Evolutionary conservation across 1,140 invertebrate genomes (phyloP), one percentile per base, ranked within the genome.

Genomic region (Elymnias hypermnestra): DNA sequence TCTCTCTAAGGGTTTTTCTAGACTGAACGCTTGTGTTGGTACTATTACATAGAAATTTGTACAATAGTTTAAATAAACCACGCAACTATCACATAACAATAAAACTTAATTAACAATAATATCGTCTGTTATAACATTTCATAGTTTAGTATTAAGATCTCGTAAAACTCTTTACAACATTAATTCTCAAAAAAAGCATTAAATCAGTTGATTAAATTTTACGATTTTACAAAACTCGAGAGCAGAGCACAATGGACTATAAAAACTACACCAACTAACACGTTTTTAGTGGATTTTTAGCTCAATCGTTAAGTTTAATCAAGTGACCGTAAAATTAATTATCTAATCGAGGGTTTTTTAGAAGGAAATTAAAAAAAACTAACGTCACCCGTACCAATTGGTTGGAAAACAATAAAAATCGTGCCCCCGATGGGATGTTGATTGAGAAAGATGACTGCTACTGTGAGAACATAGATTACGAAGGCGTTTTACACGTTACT

Each of bases 391-490:
- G 63, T 73, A 68, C 55, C 66, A 64, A 70, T 83, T 76, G 70
- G 72, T 68, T 63, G 40, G 70, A 77, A 83, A 83, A 81, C 75
- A 83, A 83, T 81, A 81, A 83, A 83, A 83, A 81, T 76, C 70
- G 63, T 77, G 41, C 67, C 63, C 52, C 67, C 63, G 61, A 76
- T 75, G 69, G 64, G 25, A 57, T 51, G 77, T 66, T 79, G 79
- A 83, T 83, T 82, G 79, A 82, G 73, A 83, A 79, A 77, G 77
- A 83, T 83, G 71, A 71, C 43, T 63, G 66, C 37, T 38, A 31
- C 65, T 81, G 75, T 83, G 79, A 76, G 79, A 83, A 79, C 66
- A 43, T 64, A 64, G 70, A 70, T 70, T 63, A 69, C 61, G 51
- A 33, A 60, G 59, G 58, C 45, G 9, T 25, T 78, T 83, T 78